These are phyloP conservation scores for Diachasma alloeum DNA, from an alignment of 1,140 invertebrate species.

Conservation along the genomic window DNA sequence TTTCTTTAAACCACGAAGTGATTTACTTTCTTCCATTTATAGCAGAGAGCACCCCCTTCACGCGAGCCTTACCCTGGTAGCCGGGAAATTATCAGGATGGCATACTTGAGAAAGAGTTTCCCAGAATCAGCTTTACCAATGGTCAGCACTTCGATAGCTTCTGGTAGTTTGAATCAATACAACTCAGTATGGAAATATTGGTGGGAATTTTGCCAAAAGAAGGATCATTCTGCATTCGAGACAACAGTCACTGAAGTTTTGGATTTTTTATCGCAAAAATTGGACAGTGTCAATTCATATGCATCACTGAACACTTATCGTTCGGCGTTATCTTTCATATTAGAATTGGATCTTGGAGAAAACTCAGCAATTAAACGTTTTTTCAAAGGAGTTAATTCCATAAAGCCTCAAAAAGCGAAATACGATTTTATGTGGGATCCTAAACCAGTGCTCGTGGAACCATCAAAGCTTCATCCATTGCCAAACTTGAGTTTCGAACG, in stretches of 20 bases:
- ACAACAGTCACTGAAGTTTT: conserved; percentile 11
- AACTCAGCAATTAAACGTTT: conserved; percentile 34
- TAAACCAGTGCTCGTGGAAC: conserved; percentile 34
- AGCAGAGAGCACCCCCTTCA: conserved; percentile 38
- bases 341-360: conserved; percentile 30
- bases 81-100: conserved; percentile 39
- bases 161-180: conserved; percentile 42
- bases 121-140: too few species aligned
- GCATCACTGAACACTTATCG: conserved; percentile 34
- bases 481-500: conserved; percentile 30
- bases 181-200: conserved; percentile 38
- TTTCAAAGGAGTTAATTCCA: conserved; percentile 35
- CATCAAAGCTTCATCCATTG: conserved; percentile 8
- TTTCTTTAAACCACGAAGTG: background rate
- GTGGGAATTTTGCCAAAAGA: conserved; percentile 39
- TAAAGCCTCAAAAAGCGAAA: conserved; percentile 34
- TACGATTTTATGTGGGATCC: conserved; percentile 41
- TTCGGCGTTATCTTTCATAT: conserved; percentile 37
- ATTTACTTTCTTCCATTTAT: conserved; percentile 23
- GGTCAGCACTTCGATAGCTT: too few species aligned
- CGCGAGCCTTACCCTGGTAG: conserved; percentile 39
- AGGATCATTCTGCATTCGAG: conserved; percentile 17
- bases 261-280: conserved; percentile 26
- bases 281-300: conserved; percentile 34
- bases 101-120: conserved; percentile 26